Percentiles rank a stretch among this genome's conserved stretches.
phyloP scores from a whole-genome alignment of 2,113 vertebrate genomes.

The Mormoops blainvillei region DNA sequence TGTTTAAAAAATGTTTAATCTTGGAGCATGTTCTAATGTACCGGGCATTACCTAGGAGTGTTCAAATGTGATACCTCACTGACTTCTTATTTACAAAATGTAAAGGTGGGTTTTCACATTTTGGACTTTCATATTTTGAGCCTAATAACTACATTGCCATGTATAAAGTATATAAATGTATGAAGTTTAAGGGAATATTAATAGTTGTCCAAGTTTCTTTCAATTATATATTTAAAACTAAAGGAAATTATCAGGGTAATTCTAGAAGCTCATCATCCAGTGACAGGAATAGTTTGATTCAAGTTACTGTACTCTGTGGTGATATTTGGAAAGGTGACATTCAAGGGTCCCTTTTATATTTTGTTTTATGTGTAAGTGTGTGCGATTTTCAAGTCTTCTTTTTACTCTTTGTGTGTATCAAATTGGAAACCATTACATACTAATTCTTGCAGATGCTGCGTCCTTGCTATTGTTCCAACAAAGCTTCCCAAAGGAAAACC shows the following conservation, averaged over 20 bases:
- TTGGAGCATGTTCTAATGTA: not conserved
- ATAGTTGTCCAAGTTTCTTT: constrained; percentile 1
- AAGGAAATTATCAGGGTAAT: constrained; percentile 17
- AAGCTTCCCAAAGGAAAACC: not conserved
- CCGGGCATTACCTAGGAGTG: not conserved
- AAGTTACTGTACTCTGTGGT: not conserved
- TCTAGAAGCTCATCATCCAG: not conserved
- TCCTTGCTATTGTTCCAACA: not conserved
- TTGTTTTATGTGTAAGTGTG: not conserved
- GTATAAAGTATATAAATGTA: not conserved
- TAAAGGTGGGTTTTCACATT: not conserved
- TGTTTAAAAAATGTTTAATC: not conserved
- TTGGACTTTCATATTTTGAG: not conserved
- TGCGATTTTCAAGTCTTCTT: not conserved
- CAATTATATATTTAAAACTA: constrained; percentile 27
- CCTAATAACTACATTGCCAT: not conserved
- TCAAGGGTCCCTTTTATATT: not conserved
- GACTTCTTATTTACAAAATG: constrained; percentile 27
- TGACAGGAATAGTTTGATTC: not conserved
- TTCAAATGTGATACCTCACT: not conserved
- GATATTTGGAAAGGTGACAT: not conserved
- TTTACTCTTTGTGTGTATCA: constrained; percentile 46
- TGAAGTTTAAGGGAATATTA: not conserved
- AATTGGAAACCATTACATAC: constrained; percentile 22
- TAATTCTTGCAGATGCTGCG: constrained; percentile 24